These are phyloP conservation scores for Parnassius apollo DNA, from an alignment of 2,888 invertebrate genomes.

Conservation along the genomic window DNA sequence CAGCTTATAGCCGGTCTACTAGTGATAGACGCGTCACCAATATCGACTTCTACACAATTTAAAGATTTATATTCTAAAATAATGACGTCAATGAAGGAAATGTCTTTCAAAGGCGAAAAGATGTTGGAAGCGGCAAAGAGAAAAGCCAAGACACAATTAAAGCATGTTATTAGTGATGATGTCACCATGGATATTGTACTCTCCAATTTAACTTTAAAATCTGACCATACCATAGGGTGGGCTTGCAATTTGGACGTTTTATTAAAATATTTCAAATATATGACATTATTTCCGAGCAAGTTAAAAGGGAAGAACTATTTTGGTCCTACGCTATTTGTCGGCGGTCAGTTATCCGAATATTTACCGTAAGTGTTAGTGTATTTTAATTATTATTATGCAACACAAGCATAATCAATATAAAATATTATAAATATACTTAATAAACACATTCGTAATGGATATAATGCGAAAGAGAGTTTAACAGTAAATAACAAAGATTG, in stretches of 20 bases:
- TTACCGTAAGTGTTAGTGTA: slow-evolving; percentile 80
- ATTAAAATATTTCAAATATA: slow-evolving; percentile 81
- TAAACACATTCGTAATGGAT: too few species aligned
- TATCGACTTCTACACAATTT: slow-evolving; percentile 69
- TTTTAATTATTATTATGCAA: not conserved
- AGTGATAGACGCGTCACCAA: slow-evolving; percentile 85
- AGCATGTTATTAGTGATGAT: slow-evolving; percentile 68
- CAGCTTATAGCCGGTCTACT: slow-evolving; percentile 81
- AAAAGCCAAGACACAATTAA: slow-evolving; percentile 45
- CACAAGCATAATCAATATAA: too few species aligned
- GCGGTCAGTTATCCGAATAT: slow-evolving; percentile 90
- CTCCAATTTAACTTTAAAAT: slow-evolving; percentile 73
- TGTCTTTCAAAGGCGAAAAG: slow-evolving; percentile 47
- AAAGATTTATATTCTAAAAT: slow-evolving; percentile 81
- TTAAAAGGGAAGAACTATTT: slow-evolving; percentile 56
- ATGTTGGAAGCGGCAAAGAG: slow-evolving; percentile 45
- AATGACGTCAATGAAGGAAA: slow-evolving; percentile 70
- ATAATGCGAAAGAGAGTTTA: too few species aligned
- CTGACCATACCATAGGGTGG: slow-evolving; percentile 81
- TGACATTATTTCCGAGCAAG: slow-evolving; percentile 82
- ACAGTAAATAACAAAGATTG: too few species aligned
- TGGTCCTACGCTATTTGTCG: slow-evolving; percentile 90
- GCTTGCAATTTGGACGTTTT: slow-evolving; percentile 87
- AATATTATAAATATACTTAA: too few species aligned
- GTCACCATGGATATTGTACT: slow-evolving; percentile 77